Percentiles rank a stretch among this genome's conserved stretches.
Evolutionary conservation across 2,797 vertebrate genomes (phyloP).

Genomic region (Telmatherina bonti): DNA sequence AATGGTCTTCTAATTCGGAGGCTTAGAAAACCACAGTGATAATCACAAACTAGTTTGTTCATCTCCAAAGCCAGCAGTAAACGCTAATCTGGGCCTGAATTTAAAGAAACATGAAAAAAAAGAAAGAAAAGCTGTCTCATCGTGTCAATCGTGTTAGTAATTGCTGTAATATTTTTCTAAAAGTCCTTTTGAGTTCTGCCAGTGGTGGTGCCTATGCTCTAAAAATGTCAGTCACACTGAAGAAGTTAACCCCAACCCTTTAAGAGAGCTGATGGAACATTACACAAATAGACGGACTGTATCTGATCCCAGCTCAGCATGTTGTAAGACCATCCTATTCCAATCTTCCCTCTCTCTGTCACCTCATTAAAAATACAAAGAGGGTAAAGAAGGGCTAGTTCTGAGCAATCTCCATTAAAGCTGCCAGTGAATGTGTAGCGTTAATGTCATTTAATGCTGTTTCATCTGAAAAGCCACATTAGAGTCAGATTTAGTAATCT

Average conservation of each 20-base stretch:
- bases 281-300: slow-evolving; percentile 78
- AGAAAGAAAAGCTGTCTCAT: slow-evolving; percentile 56
- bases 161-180: slow-evolving; percentile 67
- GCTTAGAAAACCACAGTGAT: slow-evolving; percentile 50
- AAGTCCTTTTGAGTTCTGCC: slow-evolving; percentile 65
- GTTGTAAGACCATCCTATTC: slow-evolving; percentile 76
- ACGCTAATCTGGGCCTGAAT: slow-evolving; percentile 65
- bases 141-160: slow-evolving; percentile 52
- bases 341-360: slow-evolving; percentile 79
- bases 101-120: slow-evolving; percentile 57
- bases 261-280: slow-evolving; percentile 73
- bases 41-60: slow-evolving; percentile 54
- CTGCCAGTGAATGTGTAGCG: slow-evolving; percentile 74
- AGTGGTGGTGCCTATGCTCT: slow-evolving; percentile 72
- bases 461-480: slow-evolving; percentile 83
- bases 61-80: slow-evolving; percentile 47
- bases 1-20: slow-evolving; percentile 54
- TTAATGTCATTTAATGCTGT: slow-evolving; percentile 83
- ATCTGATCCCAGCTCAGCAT: slow-evolving; percentile 80
- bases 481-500: slow-evolving; percentile 82
- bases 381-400: slow-evolving; percentile 76
- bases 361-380: slow-evolving; percentile 86
- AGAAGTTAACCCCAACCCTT: slow-evolving; percentile 72
- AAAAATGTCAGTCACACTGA: slow-evolving; percentile 81
- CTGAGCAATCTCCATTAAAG: slow-evolving; percentile 79